These are phyloP conservation scores for Alligator mississippiensis DNA, from an alignment of 2,113 vertebrate genomes.

Conservation along the genomic window DNA sequence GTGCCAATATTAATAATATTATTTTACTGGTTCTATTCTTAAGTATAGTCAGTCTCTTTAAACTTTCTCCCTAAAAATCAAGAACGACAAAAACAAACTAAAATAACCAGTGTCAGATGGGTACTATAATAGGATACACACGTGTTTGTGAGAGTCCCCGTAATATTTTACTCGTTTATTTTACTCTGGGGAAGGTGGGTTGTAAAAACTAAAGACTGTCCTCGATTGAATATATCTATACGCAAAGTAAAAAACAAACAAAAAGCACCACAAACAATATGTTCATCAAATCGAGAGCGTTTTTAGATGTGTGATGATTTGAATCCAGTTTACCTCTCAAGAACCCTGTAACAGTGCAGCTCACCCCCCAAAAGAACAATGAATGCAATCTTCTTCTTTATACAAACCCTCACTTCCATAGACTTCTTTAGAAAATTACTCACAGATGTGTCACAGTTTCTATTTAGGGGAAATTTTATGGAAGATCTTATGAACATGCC, in stretches of 20 bases:
- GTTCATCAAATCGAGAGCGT: no score
- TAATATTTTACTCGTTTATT: neutral
- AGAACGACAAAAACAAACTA: neutral
- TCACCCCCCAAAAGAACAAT: no score
- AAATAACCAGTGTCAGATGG: neutral
- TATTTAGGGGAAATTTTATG: neutral
- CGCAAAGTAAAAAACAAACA: neutral
- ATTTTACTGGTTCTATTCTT: constrained; percentile 5
- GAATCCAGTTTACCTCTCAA: no score
- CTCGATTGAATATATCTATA: neutral
- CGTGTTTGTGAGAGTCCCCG: neutral
- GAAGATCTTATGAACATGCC: neutral
- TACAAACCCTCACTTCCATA: no score
- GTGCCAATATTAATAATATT: neutral
- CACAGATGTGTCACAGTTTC: no score
- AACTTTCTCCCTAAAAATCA: neutral
- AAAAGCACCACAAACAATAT: neutral
- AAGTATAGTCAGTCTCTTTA: neutral
- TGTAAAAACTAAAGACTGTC: constrained; percentile 15
- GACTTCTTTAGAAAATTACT: no score
- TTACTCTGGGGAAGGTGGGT: neutral
- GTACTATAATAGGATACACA: neutral
- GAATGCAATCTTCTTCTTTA: no score
- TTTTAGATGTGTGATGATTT: no score
- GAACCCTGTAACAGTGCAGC: no score